phyloP scores from a whole-genome alignment of 2,888 invertebrate genomes.

The Dolichopus griseipennis region DNA sequence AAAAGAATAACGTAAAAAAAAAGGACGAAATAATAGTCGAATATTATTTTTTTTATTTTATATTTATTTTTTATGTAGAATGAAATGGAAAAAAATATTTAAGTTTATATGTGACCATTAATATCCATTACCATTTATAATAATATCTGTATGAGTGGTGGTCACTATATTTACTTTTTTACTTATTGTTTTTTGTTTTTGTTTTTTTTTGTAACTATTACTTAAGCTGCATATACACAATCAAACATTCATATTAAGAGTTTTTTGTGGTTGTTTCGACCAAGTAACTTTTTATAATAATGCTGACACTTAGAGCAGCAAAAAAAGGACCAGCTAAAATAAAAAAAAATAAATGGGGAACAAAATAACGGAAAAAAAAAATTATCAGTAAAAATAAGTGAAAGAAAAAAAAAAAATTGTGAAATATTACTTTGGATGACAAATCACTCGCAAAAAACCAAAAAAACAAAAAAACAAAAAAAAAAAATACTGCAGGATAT shows the following conservation, averaged over 20 bases:
- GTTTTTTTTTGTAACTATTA: no score
- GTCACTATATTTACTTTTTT: not conserved
- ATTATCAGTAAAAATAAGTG: not conserved
- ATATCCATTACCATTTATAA: conserved; percentile 8
- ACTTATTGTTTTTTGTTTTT: not conserved
- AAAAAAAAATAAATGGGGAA: no score
- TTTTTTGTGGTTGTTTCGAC: not conserved
- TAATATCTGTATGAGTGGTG: conserved; percentile 11
- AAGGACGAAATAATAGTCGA: not conserved
- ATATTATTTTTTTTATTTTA: not conserved
- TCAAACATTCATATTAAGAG: not conserved
- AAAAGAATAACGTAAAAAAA: not conserved
- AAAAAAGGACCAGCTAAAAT: no score
- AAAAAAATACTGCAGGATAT: not conserved
- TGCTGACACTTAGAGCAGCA: not conserved
- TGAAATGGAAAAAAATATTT: not conserved
- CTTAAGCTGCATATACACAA: not conserved
- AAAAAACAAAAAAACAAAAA: not conserved
- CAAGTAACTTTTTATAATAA: not conserved
- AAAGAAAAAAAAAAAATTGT: not conserved
- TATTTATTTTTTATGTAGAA: not conserved
- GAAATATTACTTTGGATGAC: not conserved
- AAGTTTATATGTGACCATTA: conserved; percentile 7
- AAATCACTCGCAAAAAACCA: not conserved
- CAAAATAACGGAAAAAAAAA: not conserved